Evolutionary conservation across 2,888 invertebrate genomes (phyloP), one percentile per base, ranked within the genome.

Genomic region (Hypolimnas misippus): DNA sequence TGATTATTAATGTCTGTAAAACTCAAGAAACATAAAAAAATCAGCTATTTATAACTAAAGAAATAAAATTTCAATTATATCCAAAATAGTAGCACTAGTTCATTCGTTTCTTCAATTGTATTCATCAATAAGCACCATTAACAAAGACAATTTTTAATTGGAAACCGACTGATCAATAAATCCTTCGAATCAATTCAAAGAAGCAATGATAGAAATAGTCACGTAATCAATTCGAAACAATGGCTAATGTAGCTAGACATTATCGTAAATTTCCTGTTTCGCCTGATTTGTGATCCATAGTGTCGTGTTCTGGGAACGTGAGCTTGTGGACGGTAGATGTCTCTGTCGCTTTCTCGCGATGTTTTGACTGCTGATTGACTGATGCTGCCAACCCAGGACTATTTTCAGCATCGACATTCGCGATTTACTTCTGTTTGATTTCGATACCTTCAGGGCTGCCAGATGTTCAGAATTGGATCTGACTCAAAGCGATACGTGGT

Each of bases 331-430:
- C 65, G 59, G 63, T 67, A 70, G 72, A 68, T 73, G 72, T 71
- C 70, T 66, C 71, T 73, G 75, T 75, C 75, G 63, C 68, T 60
- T 63, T 50, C 56, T 58, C 59, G 73, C 71, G 71, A 71, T 89
- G 89, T 89, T 89, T 83, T 89, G 90, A 89, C 86, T 81, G 84
- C 77, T 89, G 90, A 90, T 86, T 86, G 89, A 89, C 86, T 79
- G 79, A 81, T 81, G 86, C 78, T 80, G 83, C 80, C 79, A 78
- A 77, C 76, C 66, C 70, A 57, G 57, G 19, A 68, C 73, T 76
- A 76, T 76, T 75, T 66, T 72, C 53, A 70, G 69, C 62, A 38
- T 44, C 62, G 57, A 61, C 54, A 44, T 54, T 55, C 16, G 49
- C 57, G 57, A 64, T 58, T 66, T 58, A 56, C 57, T 51, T 53